A percentile compares a stretch with the other conserved stretches of the same genome.
Conservation (phyloP, 2,888 invertebrate species). For the Polydrusus tereticollis region DNA sequence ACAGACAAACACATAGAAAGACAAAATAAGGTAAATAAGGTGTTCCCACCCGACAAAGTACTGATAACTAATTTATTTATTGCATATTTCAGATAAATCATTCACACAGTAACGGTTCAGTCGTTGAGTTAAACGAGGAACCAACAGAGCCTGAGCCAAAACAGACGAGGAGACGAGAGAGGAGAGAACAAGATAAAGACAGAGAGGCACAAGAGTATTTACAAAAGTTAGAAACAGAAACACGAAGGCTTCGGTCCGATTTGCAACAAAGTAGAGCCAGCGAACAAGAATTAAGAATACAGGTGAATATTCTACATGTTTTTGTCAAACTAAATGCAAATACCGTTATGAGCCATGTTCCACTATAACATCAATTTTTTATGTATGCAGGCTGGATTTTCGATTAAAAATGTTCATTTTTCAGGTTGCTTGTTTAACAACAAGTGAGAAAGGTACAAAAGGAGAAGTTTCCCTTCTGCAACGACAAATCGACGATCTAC, state of each 20-base stretch:
- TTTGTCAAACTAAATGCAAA: no score
- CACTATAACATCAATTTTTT: not conserved
- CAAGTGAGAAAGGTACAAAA: slow-evolving; percentile 76
- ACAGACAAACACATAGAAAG: slow-evolving; percentile 56
- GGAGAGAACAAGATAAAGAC: slow-evolving; percentile 67
- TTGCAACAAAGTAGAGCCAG: slow-evolving; percentile 78
- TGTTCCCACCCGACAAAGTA: no score
- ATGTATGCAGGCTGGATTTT: no score
- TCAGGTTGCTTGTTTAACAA: slow-evolving; percentile 74
- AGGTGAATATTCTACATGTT: slow-evolving; percentile 66
- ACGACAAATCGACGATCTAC: slow-evolving; percentile 89
- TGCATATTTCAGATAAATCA: slow-evolving; percentile 54
- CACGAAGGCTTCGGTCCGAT: slow-evolving; percentile 80
- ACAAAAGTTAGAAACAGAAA: slow-evolving; percentile 78
- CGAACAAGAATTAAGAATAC: slow-evolving; percentile 80
- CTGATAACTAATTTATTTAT: not conserved
- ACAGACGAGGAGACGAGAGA: slow-evolving; percentile 57
- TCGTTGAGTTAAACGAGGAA: slow-evolving; percentile 57
- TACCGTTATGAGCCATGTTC: not conserved
- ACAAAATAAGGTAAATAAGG: slow-evolving; percentile 43
- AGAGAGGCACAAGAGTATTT: slow-evolving; percentile 68
- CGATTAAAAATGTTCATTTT: no score
- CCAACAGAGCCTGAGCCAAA: slow-evolving; percentile 33
- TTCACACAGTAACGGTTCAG: slow-evolving; percentile 62
- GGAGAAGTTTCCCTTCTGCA: slow-evolving; percentile 84